These are phyloP conservation scores for Hipposideros armiger DNA, from an alignment of 2,113 vertebrate species.

Conservation along the genomic window DNA sequence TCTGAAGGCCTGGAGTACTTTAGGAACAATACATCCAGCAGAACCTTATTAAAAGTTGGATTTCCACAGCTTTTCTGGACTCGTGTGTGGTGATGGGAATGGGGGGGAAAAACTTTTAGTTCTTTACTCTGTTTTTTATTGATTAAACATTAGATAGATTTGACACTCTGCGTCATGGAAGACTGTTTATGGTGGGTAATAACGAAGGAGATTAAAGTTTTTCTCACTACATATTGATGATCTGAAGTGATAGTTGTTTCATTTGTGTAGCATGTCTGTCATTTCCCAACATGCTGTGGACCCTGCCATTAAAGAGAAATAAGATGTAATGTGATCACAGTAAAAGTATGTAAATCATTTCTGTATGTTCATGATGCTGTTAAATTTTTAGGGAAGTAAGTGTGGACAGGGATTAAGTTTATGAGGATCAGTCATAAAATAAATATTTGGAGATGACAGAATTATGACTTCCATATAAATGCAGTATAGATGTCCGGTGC, in stretches of 20 bases:
- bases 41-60: background rate
- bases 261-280: background rate
- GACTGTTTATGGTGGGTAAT: background rate
- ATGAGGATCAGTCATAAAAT: background rate
- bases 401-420: background rate
- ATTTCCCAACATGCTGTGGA: background rate
- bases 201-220: background rate
- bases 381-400: background rate
- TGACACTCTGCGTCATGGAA: background rate
- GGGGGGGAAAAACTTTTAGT: background rate
- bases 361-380: background rate
- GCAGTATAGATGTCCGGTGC: background rate
- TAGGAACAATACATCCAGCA: background rate
- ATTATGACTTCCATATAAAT: background rate
- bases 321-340: background rate
- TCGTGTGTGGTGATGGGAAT: background rate
- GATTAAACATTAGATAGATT: background rate
- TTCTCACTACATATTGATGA: background rate
- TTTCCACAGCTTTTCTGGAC: background rate
- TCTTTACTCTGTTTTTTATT: background rate
- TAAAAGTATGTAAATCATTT: background rate
- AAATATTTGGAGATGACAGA: background rate
- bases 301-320: background rate
- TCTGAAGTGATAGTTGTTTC: background rate
- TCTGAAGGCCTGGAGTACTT: background rate